These are phyloP conservation scores for Oenanthe oenanthe DNA, from an alignment of 2,113 vertebrate species.

Conservation along the genomic window DNA sequence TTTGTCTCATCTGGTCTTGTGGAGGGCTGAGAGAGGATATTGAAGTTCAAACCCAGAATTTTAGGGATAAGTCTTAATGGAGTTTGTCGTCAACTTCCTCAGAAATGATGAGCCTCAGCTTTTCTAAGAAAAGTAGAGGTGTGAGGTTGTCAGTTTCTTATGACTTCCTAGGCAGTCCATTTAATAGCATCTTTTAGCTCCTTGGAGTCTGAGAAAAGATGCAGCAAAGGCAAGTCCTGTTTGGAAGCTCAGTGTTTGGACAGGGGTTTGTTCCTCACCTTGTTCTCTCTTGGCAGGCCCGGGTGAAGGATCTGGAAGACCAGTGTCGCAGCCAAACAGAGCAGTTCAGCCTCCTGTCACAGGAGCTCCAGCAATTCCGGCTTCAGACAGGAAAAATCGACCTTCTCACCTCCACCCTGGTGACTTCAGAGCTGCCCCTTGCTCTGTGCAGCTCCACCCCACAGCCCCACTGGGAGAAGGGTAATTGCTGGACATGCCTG, in stretches of 20 bases:
- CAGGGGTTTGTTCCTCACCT: neutral
- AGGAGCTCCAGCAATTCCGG: conserved; percentile 91
- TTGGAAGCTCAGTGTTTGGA: neutral
- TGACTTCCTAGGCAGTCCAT: neutral
- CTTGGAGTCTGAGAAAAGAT: neutral
- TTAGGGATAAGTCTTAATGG: neutral
- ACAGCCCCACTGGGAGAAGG: conserved; percentile 34
- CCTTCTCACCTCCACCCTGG: conserved; percentile 80
- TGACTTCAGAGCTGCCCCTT: conserved; percentile 66
- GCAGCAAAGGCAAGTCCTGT: neutral
- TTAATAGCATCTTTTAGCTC: neutral
- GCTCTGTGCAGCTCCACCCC: conserved; percentile 63
- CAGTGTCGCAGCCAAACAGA: conserved; percentile 94
- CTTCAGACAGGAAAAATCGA: conserved; percentile 89
- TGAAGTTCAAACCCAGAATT: neutral
- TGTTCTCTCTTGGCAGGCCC: conserved; percentile 76
- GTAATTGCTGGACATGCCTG: neutral
- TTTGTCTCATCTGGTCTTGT: neutral
- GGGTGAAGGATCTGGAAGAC: conserved; percentile 93
- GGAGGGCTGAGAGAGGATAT: neutral
- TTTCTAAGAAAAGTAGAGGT: neutral
- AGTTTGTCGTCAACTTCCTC: neutral
- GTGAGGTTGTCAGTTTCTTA: neutral
- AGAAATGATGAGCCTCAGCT: neutral
- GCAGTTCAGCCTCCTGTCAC: conserved; percentile 91